Evolutionary conservation across 2,888 invertebrate genomes (phyloP), one percentile per base, ranked within the genome.

Genomic region (Galeruca laticollis): DNA sequence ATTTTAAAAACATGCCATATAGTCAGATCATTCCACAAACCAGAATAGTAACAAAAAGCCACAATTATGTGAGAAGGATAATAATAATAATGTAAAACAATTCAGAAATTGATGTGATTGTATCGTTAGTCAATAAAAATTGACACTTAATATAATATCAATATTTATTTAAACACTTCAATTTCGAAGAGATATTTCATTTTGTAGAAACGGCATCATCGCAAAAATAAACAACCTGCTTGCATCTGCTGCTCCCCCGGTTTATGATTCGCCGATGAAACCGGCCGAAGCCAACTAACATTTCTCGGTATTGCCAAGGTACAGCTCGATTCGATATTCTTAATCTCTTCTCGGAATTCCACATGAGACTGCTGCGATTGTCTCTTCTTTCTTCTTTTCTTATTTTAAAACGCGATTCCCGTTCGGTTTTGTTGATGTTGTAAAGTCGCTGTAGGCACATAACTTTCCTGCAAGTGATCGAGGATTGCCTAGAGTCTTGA

Each of bases 221-320:
- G 66, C 66, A 59, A 66, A 66, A 66, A 66, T 59, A 66, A 66
- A 66, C 66, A 66, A 66, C 66, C 66, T 66, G 66, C 59, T 10
- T 60, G 66, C 66, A 66, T 66, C 66, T 66, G 66, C 66, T 40
- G 51, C 18, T 66, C 59, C 31, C 40, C 49, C 60, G 37, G 37
- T 35, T 56, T 59, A 60, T 66, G 59, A 66, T 64, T 74, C 62
- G 68, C 26, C 62, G 71, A 68, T 68, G 67, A 75, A 71, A 60
- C 49, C 26, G 63, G 65, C 51, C 66, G 57, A 65, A 26, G 21
- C 18, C 33, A 60, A 66, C 47, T 57, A 71, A 71, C 72, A 72
- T 69, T 77, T 74, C 75, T 74, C 68, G 70, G 75, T 74, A 75
- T 68, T 64, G 62, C 69, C 75, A 74, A 26, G 76, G 75, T 77